Evolutionary conservation across 37 sponge, comb jelly and placozoan genomes (phyloP).

Genomic region (Axinella damicornis): DNA sequence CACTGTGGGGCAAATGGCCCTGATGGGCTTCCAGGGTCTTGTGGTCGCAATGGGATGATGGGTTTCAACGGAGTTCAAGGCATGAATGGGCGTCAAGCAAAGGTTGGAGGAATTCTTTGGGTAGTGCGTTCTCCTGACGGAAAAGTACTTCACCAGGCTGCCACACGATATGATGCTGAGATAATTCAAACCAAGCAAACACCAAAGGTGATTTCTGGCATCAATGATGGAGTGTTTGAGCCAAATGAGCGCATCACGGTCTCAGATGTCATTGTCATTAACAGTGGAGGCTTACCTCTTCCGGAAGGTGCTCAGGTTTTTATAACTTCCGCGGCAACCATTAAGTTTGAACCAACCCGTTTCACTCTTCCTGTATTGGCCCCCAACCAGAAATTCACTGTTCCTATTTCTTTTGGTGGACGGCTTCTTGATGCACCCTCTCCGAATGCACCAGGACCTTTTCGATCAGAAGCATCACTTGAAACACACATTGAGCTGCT

Average conservation of each 20-base stretch:
- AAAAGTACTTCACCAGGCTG: slow-evolving; percentile 23
- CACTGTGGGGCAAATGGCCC: background rate
- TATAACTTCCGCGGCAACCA: slow-evolving; percentile 40
- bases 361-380: slow-evolving; percentile 51
- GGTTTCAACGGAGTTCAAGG: slow-evolving; percentile 34
- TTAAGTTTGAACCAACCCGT: slow-evolving; percentile 69
- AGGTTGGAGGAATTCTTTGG: slow-evolving; percentile 64
- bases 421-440: slow-evolving; percentile 80
- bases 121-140: slow-evolving; percentile 45
- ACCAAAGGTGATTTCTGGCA: slow-evolving; percentile 49
- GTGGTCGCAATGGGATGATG: slow-evolving; percentile 22
- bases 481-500: slow-evolving; percentile 51
- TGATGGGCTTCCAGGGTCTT: background rate
- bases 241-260: slow-evolving; percentile 79
- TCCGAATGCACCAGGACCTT: slow-evolving; percentile 69
- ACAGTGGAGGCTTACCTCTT: slow-evolving; percentile 62
- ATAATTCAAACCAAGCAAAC: slow-evolving; percentile 6
- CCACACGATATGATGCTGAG: slow-evolving; percentile 56
- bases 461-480: slow-evolving; percentile 48
- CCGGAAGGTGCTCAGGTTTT: slow-evolving; percentile 60
- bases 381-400: slow-evolving; percentile 9
- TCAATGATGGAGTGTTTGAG: slow-evolving; percentile 82
- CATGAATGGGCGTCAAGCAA: slow-evolving; percentile 40
- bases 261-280: slow-evolving; percentile 32
- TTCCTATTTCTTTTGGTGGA: slow-evolving; percentile 59